Base-by-base conservation (phyloP, 2,888 invertebrate genomes). In the Cistogaster globosa region DNA sequence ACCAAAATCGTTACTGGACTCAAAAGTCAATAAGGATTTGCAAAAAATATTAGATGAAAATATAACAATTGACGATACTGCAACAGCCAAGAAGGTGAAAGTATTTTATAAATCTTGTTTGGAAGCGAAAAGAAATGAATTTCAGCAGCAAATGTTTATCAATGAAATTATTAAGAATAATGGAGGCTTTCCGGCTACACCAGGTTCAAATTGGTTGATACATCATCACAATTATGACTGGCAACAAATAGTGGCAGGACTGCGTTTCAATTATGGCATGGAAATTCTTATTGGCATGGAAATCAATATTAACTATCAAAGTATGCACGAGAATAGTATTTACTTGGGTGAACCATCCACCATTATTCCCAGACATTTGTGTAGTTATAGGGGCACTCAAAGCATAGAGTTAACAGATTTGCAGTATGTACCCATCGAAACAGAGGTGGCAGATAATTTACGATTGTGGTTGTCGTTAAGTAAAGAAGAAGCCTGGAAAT, bases 101-200 rank as follows among this genome's bases (percentile, higher is more conserved):
- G 90, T 90, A 9, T 92, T 92, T 60, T 92, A 89, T 78, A 89
- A 89, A 26, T 90, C 92, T 0, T 92, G 92, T 58, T 60, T 90
- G 5, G 74, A 85, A 11, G 88, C 88, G 0, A 87, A 88, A n/a
- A 84, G 83, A 0, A 88, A 89, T 16, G 88, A 88, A 6, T 84
- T 81, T 6, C 83, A 88, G 9, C 89, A 91, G 9, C 90, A 89
- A 60, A 62, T 84, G 5, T 90, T 89, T 32, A 88, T 92, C 1
- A 88, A 87, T 48, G 89, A 90, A 0, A 90, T 92, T 38, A 89
- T 91, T 8, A 88, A 89, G 18, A 83, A 82, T 11, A 89, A 92
- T 68, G 91, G 91, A 0, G 92, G 92, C 0, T 92, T 92, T 74
- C 92, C 92, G 0, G 90, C 90, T 0, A 87, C 89, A 6, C 90